Evolutionary conservation across 37 sponge, comb jelly and placozoan genomes (phyloP), one percentile per base, ranked within the genome.

Genomic region (Chondrosia reniformis): DNA sequence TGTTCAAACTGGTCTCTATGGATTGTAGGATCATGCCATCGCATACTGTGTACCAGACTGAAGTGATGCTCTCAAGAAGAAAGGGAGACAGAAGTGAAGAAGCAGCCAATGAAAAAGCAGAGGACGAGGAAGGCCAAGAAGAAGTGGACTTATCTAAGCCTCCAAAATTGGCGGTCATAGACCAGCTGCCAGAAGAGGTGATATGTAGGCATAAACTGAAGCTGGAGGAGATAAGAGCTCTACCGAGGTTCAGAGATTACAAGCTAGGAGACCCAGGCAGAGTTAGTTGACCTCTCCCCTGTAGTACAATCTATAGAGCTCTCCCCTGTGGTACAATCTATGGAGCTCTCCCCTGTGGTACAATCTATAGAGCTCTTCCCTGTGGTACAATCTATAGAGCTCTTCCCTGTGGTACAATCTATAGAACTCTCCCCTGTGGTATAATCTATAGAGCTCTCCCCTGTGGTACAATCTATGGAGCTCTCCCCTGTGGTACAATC

Each of bases 211-310:
- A 90, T 56, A 46, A 85, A 46, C 86, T 92, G 10, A 82, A 67
- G n/a, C 46, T 67, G 21, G 77, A 72, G 25, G 86, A 92, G 65
- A 81, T 92, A 22, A 72, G 45, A 25, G 44, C 78, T 1, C 55
- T 92, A 37, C 89, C 93, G 39, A 71, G 89, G 54, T 92, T 92
- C 63, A 66, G 34, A 8, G 46, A 82, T 36, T 88, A 92, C 75
- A 37, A 5, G 4, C 90, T 77, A 0, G 93, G 93, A 40, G 21
- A 31, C 2, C 93, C 93, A 24, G 69, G 77, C 27, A 89, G 71
- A 59, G 88, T 82, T n/a, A 36, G 62, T 6, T 13, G 1, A 17
- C 3, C 5, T 56, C n/a, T n/a, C n/a, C n/a, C n/a, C n/a, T n/a
- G n/a, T n/a, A n/a, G n/a, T n/a, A n/a, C n/a, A n/a, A n/a, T n/a